Conservation (phyloP, 1,140 invertebrate genomes). For the Plutomurus gul region DNA sequence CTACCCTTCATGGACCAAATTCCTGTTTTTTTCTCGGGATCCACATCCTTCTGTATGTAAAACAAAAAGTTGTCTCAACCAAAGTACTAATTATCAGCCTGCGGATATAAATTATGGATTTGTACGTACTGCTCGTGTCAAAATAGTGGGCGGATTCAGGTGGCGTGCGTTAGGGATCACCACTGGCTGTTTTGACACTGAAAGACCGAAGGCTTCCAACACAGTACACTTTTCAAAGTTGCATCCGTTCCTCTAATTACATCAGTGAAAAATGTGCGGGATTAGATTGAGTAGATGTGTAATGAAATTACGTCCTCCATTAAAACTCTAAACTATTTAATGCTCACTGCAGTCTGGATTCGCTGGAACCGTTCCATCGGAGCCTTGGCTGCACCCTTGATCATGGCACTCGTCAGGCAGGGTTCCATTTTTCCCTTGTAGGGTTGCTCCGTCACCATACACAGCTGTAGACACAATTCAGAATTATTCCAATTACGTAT, state of each 20-base stretch:
- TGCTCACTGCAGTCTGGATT: neutral
- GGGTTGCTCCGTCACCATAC: neutral
- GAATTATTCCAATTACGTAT: too few relatives aligned
- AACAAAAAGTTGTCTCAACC: too few relatives aligned
- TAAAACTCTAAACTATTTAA: too few relatives aligned
- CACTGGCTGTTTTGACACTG: neutral
- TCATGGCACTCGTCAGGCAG: neutral
- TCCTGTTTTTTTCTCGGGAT: neutral
- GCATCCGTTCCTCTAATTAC: neutral
- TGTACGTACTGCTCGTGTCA: neutral
- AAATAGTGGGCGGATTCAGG: neutral
- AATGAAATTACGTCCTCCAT: neutral
- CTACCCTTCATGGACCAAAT: neutral
- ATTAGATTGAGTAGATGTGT: neutral
- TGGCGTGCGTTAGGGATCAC: neutral
- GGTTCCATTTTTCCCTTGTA: constrained; percentile 17
- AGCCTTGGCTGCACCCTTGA: neutral
- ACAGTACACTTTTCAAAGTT: neutral
- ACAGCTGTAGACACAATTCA: neutral
- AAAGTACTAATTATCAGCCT: too few relatives aligned
- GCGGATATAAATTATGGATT: too few relatives aligned
- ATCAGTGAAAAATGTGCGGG: neutral
- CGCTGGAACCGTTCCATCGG: neutral
- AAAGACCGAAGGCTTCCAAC: neutral
- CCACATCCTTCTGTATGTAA: neutral